Evolutionary conservation across 2,797 vertebrate species (phyloP), one percentile per base, ranked within the genome.

Genomic region (Ataeniobius toweri): DNA sequence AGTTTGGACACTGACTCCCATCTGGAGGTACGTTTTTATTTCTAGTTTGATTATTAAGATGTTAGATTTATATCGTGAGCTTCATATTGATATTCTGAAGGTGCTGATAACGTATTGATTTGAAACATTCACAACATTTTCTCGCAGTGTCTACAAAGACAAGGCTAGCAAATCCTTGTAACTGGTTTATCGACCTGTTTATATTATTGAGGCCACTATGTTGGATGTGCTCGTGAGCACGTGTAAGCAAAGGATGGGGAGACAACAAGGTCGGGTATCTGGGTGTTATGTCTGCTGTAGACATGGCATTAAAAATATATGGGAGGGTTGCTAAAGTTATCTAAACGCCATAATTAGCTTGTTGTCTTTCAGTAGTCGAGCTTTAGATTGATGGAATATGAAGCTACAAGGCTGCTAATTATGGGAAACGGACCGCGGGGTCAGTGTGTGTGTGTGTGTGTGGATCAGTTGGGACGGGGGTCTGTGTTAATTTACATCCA

Each of bases 271-370:
- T 90, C 85, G 86, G 81, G 76, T 85, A 85, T 81, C 83, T 4
- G n/a, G 80, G 84, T 1, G 39, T 44, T 72, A 59, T 77, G 80
- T 87, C 87, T 28, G 83, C 87, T 89, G 90, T 71, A 81, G 83
- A 86, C 89, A 83, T 77, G 74, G 86, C 82, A 86, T 92, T 91
- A 92, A 93, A 92, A 93, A 90, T 90, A 81, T 81, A 83, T 85
- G 77, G 73, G 74, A 53, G 77, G 74, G 76, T 79, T 46, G 67
- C 65, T 71, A 73, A 83, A 90, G 90, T 80, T 92, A 90, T 91
- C 90, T 75, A 88, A 89, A 91, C 46, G 63, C 89, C 90, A 89
- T 90, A 92, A 93, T 93, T 93, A 93, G 89, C 86, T 79, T 80
- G 81, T 86, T 90, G 86, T 87, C 85, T 88, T 91, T 89, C 84